Evolutionary conservation across 2,888 invertebrate genomes (phyloP).

Genomic region (Argyresthia albistria): DNA sequence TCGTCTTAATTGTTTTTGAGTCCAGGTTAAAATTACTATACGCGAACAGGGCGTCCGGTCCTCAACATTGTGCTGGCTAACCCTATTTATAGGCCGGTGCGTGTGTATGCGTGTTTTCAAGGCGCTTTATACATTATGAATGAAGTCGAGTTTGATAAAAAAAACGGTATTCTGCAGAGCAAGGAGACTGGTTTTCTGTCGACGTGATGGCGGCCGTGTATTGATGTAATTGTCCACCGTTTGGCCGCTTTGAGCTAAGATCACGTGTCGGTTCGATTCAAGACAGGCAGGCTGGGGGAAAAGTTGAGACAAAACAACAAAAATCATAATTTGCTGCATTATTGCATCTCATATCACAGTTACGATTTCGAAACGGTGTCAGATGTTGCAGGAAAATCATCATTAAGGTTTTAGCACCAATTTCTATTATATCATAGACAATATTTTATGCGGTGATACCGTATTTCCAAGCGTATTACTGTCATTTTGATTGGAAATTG

Average conservation of each 20-base stretch:
- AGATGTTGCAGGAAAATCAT: too few relatives aligned
- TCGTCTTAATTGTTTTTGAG: constrained; percentile 19
- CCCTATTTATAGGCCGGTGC: constrained; percentile 32
- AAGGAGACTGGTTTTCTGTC: constrained; percentile 49
- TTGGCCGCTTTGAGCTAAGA: too few relatives aligned
- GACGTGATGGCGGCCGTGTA: constrained; percentile 46
- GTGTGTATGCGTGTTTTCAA: constrained; percentile 41
- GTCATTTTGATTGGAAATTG: too few relatives aligned
- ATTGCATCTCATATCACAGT: too few relatives aligned
- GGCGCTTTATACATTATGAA: constrained; percentile 64
- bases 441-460: too few relatives aligned
- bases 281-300: constrained; percentile 19
- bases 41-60: constrained; percentile 14
- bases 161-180: constrained; percentile 53
- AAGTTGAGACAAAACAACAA: too few relatives aligned
- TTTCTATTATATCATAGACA: too few relatives aligned
- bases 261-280: too few relatives aligned
- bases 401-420: too few relatives aligned
- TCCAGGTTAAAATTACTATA: constrained; percentile 33
- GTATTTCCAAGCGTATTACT: too few relatives aligned
- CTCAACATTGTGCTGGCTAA: constrained; percentile 4
- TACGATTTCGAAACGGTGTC: too few relatives aligned
- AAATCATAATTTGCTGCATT: too few relatives aligned
- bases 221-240: constrained; percentile 51
- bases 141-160: constrained; percentile 57